A percentile compares a stretch with the other conserved stretches of the same genome.
Evolutionary conservation across 2,888 invertebrate species (phyloP).

Genomic region (Acholoe squamosa): DNA sequence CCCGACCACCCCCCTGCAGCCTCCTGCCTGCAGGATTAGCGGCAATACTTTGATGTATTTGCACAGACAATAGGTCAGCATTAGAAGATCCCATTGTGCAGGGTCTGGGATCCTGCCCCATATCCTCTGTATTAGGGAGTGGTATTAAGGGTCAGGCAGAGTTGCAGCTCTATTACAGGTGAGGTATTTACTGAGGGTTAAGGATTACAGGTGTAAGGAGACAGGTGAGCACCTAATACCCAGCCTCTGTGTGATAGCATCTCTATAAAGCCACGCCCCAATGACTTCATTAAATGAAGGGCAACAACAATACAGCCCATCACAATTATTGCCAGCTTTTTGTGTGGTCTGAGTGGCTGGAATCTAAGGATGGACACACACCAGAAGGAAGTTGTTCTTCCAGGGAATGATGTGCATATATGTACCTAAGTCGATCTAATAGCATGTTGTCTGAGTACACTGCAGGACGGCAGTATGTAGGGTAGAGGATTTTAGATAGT

Average conservation of each 20-base stretch:
- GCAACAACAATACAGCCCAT: background rate
- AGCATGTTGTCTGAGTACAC: background rate
- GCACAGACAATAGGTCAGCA: background rate
- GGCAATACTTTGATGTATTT: background rate
- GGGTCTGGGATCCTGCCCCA: background rate
- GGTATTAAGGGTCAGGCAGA: too few species aligned
- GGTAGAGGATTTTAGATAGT: background rate
- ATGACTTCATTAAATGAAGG: background rate
- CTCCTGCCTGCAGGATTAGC: conserved; percentile 7
- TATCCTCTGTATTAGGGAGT: too few species aligned
- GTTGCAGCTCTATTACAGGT: too few species aligned
- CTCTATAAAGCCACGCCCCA: background rate
- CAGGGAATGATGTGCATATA: background rate
- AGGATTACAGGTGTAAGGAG: background rate
- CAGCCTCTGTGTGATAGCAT: conserved; percentile 3
- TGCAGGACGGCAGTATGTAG: background rate
- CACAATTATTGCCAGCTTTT: background rate
- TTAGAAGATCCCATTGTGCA: conserved; percentile 1
- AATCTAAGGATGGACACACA: background rate
- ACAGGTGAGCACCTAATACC: conserved; percentile 18
- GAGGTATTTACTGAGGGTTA: too few species aligned
- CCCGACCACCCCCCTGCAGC: background rate
- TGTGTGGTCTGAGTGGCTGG: background rate
- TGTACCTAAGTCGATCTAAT: background rate
- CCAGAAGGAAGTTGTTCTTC: too few species aligned